A percentile compares a stretch with the other conserved stretches of the same genome.
These are phyloP conservation scores for Sepiola atlantica DNA, from an alignment of 2,888 invertebrate genomes.

Conservation along the genomic window DNA sequence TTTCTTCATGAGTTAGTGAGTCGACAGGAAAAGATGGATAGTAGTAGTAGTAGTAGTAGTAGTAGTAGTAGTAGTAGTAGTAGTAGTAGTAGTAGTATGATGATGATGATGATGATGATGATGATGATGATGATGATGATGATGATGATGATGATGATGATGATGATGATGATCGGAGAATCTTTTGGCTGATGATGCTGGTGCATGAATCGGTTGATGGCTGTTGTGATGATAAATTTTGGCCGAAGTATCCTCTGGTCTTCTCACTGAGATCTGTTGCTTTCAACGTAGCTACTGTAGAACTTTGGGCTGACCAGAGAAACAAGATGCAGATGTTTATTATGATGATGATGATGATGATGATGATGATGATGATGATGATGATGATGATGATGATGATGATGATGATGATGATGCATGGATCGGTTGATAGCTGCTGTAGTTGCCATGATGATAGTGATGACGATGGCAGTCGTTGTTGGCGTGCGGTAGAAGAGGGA, in stretches of 20 bases:
- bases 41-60: too few species aligned
- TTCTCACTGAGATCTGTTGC: too few species aligned
- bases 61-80: neutral
- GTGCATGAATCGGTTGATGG: neutral
- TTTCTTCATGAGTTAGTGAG: too few species aligned
- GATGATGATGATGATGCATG: too few species aligned
- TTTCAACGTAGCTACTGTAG: too few species aligned
- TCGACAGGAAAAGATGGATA: too few species aligned
- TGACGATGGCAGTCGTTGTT: neutral
- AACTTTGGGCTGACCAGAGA: neutral
- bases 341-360: neutral
- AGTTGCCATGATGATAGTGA: too few species aligned
- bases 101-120: neutral
- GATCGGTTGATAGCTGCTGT: neutral
- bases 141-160: neutral
- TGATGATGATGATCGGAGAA: neutral
- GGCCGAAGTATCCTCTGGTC: too few species aligned
- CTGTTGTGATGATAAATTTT: too few species aligned
- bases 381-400: neutral
- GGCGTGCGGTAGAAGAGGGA: neutral
- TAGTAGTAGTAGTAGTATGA: neutral
- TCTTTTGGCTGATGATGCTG: neutral
- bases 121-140: neutral
- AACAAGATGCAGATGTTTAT: neutral
- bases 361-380: neutral